Evolutionary conservation across 2,113 vertebrate species (phyloP).

Genomic region (Colistium nudipinnis): DNA sequence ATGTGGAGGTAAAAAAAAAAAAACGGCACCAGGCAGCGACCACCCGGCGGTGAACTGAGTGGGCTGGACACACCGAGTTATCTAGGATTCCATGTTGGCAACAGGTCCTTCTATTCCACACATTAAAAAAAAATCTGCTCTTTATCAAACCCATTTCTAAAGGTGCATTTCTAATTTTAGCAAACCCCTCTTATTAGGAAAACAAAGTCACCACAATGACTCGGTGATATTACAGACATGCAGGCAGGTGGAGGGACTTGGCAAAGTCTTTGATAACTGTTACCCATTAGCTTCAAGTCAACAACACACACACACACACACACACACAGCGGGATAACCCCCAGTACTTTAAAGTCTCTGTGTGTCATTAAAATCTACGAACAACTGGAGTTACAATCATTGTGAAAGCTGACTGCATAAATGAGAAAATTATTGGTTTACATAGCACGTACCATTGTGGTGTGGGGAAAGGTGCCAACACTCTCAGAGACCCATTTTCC

Average conservation of each 20-base stretch:
- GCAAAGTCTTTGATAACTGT: conserved; percentile 24
- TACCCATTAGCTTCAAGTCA: conserved; percentile 27
- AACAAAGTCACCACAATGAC: background rate
- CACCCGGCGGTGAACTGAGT: conserved; percentile 43
- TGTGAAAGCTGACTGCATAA: conserved; percentile 67
- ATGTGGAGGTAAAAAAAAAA: too few species aligned
- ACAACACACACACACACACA: conserved; percentile 20
- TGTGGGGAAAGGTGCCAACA: conserved; percentile 82
- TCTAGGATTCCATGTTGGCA: conserved; percentile 33
- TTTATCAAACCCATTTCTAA: too few species aligned
- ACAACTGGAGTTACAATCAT: conserved; percentile 28
- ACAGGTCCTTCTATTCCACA: too few species aligned
- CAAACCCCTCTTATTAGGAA: background rate
- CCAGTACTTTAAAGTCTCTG: conserved; percentile 23
- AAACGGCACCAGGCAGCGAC: conserved; percentile 39
- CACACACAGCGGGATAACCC: conserved; percentile 3
- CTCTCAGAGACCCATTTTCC: conserved; percentile 86
- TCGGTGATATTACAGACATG: conserved; percentile 33
- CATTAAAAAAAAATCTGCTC: too few species aligned
- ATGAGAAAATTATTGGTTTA: conserved; percentile 82
- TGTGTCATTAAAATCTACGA: conserved; percentile 44
- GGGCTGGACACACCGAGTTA: conserved; percentile 53
- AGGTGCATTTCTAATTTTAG: conserved; percentile 1
- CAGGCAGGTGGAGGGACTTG: conserved; percentile 62
- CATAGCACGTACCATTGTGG: conserved; percentile 87